Conservation (phyloP, 2,888 invertebrate genomes). For the Drosophila formosana region DNA sequence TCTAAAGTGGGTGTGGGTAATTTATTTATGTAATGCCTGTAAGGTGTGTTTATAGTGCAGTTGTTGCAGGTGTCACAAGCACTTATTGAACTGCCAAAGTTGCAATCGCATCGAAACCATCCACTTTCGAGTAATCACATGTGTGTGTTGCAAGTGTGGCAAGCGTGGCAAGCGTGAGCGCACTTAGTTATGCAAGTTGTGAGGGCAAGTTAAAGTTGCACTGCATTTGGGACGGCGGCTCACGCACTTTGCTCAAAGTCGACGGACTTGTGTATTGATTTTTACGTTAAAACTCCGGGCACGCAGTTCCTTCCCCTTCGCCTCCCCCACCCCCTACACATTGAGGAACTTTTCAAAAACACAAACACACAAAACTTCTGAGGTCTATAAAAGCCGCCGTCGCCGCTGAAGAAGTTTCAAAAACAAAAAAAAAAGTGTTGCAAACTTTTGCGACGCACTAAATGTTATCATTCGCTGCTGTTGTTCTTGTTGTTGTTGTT, state of each 20-base stretch:
- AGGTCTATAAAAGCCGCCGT: conserved; percentile 68
- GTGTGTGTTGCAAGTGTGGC: not conserved
- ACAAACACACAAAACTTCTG: conserved; percentile 70
- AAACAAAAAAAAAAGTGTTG: conserved; percentile 46
- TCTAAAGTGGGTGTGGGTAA: not conserved
- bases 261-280: conserved; percentile 64
- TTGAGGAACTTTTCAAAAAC: conserved; percentile 68
- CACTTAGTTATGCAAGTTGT: conserved; percentile 39
- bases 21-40: not conserved
- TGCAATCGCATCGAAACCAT: not conserved
- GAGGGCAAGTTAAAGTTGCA: conserved; percentile 59
- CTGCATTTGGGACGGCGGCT: not conserved
- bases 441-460: conserved; percentile 78
- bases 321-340: not conserved
- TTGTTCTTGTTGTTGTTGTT: conserved; percentile 42
- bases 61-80: not conserved
- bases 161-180: not conserved
- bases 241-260: conserved; percentile 51
- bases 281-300: conserved; percentile 36
- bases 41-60: not conserved
- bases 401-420: conserved; percentile 58
- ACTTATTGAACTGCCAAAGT: not conserved
- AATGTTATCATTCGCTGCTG: conserved; percentile 64
- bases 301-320: conserved; percentile 1
- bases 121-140: conserved; percentile 1